Evolutionary conservation across 2,888 invertebrate species (phyloP), one percentile per base, ranked within the genome.

Genomic region (Apamea epomidion): DNA sequence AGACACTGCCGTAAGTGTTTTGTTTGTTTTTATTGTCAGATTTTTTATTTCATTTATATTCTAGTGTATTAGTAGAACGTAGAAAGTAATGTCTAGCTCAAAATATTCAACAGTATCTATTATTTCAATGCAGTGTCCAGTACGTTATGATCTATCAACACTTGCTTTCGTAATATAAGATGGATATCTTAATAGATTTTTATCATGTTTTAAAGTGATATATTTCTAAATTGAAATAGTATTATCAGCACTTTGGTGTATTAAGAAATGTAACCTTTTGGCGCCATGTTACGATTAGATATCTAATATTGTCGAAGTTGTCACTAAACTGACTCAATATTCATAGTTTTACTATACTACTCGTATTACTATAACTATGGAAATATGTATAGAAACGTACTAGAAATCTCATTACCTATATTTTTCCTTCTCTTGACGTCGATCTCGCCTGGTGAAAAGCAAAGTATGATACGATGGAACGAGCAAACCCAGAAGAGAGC

Each of bases 201-300:
- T 54, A 78, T 83, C 64, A n/a, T 21, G 14, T 70, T 62, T 48
- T 32, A 4, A 73, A 74, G 60, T 74, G 60, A 67, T 83, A 82
- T 82, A 48, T 77, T 60, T 76, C 14, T 16, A 71, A 84, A 86
- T 86, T 62, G n/a, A 70, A 62, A 29, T 74, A 45, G 72, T 64
- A 37, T 60, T 64, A 74, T 86, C 78, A 78, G 58, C 48, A 68
- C 73, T 58, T 79, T 58, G 32, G 37, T n/a, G 25, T 54, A 60
- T 86, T 68, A 65, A 25, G 79, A 83, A 78, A 82, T 74, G n/a
- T 73, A 18, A 25, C 1, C 14, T 62, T 76, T 77, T 54, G 83
- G 87, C 72, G 79, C 74, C 79, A 72, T 83, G 29, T 54, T 68
- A 29, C 29, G 51, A 75, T 45, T 60, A 69, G 2, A 25, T 3